Percentiles rank a stretch among this genome's conserved stretches.
Conservation (phyloP, 2,888 invertebrate genomes). For the Melipona beecheii region DNA sequence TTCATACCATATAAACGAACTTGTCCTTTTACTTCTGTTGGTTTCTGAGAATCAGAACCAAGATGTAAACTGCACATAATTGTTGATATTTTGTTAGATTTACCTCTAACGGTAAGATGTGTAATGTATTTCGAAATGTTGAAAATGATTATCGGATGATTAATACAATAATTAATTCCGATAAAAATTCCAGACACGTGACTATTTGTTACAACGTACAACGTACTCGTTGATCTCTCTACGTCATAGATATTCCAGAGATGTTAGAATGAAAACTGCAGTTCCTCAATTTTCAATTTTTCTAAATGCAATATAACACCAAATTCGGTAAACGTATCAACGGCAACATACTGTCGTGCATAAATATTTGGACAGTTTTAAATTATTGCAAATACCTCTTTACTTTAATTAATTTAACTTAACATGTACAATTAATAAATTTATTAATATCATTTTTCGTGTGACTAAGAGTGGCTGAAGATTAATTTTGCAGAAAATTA, state of each 20-base stretch:
- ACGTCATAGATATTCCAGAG: background rate
- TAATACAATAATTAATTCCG: background rate
- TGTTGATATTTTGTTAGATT: background rate
- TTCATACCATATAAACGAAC: constrained; percentile 84
- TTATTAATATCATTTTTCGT: no score
- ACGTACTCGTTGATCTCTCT: background rate
- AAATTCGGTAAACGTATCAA: background rate
- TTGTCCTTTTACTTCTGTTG: constrained; percentile 71
- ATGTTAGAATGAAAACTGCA: background rate
- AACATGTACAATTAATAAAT: no score
- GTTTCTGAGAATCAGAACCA: constrained; percentile 75
- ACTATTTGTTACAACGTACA: background rate
- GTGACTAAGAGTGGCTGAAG: no score
- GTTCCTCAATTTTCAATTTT: background rate
- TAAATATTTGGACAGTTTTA: no score
- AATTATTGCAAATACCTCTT: no score
- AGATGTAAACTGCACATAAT: constrained; percentile 69
- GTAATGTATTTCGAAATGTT: background rate
- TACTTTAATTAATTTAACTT: no score
- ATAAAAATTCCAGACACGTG: background rate
- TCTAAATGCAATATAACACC: background rate
- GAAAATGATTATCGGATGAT: background rate
- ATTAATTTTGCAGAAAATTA: no score
- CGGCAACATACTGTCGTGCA: no score
- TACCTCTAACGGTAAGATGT: background rate